Base-by-base conservation (phyloP, 2,797 vertebrate genomes). In the Cygnus olor region DNA sequence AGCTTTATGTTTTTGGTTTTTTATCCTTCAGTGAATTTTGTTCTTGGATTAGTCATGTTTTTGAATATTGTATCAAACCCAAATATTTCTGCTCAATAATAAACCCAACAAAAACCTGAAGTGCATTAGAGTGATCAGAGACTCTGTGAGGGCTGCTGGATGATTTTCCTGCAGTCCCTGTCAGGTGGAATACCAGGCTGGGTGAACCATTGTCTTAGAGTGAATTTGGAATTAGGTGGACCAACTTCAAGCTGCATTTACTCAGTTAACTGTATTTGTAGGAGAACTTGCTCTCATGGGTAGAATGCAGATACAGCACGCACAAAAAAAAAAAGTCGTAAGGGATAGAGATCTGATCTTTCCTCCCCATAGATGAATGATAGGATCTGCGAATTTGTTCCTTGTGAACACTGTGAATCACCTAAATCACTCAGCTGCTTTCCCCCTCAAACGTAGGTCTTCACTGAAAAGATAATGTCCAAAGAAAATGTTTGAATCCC, bases 401-500 rank as follows among this genome's bases (percentile, higher is more conserved):
- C 58, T 51, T 58, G 32, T 36, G 77, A 90, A 70, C 40, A 2
- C 42, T 21, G 25, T 49, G 61, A 82, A 45, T 54, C 64, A 19
- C 40, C 81, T 49, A 15, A 58, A 40, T 69, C 34, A 44, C 38
- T 45, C 25, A 68, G 69, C 78, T 85, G 68, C 69, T 89, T 44
- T 0, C 76, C 76, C 30, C 53, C 61, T 91, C 71, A 21, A 32
- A 25, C 53, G 25, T 73, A 60, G 77, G 54, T 58, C 88, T 90
- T 91, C 63, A 65, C 28, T 66, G 63, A 49, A 79, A 56, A 44
- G 42, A 30, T 36, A 80, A 40, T 77, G 15, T 63, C 49, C 68
- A 64, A 77, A 89, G 71, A 84, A 77, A 87, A 73, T 45, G 8
- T 42, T 92, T 53, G 54, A 88, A 93, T 73, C 42, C 80, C 71